phyloP scores from a whole-genome alignment of 2,888 invertebrate genomes.

The Amorpha juglandis region DNA sequence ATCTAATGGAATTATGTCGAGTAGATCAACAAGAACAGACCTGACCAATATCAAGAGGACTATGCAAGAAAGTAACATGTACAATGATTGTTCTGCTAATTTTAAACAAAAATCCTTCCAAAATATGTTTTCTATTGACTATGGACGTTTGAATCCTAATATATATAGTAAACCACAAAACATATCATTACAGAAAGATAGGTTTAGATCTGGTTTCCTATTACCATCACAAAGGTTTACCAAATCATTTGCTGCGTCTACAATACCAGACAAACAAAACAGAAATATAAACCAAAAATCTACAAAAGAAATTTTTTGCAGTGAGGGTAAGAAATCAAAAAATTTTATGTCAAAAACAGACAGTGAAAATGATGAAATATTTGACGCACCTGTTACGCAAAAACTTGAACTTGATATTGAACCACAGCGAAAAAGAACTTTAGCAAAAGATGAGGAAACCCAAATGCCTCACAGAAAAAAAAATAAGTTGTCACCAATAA shows the following conservation, averaged over 20 bases:
- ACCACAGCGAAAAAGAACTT: conserved; percentile 43
- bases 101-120: conserved; percentile 50
- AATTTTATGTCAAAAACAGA: conserved; percentile 31
- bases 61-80: conserved; percentile 48
- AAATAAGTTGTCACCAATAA: conserved; percentile 46
- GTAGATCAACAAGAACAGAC: conserved; percentile 51
- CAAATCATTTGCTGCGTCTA: conserved; percentile 46
- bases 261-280: conserved; percentile 45
- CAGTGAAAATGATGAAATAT: conserved; percentile 59
- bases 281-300: conserved; percentile 29
- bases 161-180: conserved; percentile 33
- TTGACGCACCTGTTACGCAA: conserved; percentile 42
- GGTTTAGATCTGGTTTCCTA: conserved; percentile 58
- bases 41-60: conserved; percentile 44
- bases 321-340: not conserved
- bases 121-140: conserved; percentile 44
- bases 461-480: conserved; percentile 48
- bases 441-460: conserved; percentile 44
- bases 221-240: conserved; percentile 69
- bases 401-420: conserved; percentile 35
- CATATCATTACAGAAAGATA: conserved; percentile 51
- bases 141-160: conserved; percentile 33
- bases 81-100: conserved; percentile 51
- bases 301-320: not conserved
- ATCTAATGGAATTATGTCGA: conserved; percentile 47